Evolutionary conservation across 2,113 vertebrate species (phyloP), one percentile per base, ranked within the genome.

Genomic region (Chaetura pelagica): DNA sequence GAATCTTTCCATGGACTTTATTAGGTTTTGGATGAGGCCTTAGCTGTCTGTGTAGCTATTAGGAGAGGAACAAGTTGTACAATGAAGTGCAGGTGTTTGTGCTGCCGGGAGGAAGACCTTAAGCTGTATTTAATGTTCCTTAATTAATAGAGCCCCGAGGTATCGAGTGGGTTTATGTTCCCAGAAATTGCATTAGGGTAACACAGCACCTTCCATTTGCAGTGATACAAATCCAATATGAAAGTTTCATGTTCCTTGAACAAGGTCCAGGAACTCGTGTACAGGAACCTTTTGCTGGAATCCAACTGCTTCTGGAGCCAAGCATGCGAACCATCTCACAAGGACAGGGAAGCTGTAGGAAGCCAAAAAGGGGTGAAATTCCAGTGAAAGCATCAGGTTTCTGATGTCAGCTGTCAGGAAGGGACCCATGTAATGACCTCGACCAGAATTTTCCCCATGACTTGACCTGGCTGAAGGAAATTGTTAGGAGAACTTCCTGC

Each of bases 121-220:
- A 49, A 44, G 52, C 90, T 96, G 90, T 96, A 94, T 92, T 94
- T 95, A 96, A 92, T 78, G 57, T 57, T 94, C 64, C 52, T 92
- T 94, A 97, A 96, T 96, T 97, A 97, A 96, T 96, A 92, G 94
- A 90, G 57, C 94, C 90, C 90, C 15, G 1, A 90, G 88, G 90
- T 57, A 77, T 11, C 42, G 32, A 86, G 55, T 64, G 90, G 94
- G 82, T 84, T 90, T 91, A 18, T n/a, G 78, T 94, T 96, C 93
- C 94, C 90, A 93, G 93, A 96, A 96, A 94, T 48, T 92, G 90
- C 90, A 87, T 94, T 93, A 95, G 79, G 83, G 52, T 78, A 96
- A 94, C 73, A 35, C 64, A 86, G 68, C 88, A 92, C 85, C 94
- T 89, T 93, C 79, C 63, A 84, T 92, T 91, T 91, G 79, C 49